Evolutionary conservation across 2,888 invertebrate genomes (phyloP).

Genomic region (Amphiduros pacificus): DNA sequence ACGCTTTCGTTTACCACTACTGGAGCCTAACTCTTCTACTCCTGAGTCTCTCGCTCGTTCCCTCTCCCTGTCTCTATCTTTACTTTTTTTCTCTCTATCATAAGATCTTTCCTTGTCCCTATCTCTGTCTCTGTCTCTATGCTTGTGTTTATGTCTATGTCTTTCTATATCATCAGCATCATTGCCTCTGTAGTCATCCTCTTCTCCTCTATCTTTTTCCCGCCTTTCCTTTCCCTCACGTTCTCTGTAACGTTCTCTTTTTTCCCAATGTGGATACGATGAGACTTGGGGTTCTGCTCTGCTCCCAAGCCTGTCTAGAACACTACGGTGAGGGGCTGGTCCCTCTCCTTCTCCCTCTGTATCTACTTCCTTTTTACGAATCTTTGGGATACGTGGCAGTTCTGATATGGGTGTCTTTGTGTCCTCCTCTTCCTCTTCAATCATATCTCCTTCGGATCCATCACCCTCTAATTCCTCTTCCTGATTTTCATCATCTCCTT

Average conservation of each 20-base stretch:
- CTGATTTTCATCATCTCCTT: not conserved
- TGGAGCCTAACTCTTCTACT: not conserved
- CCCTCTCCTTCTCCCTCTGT: slow-evolving; percentile 37
- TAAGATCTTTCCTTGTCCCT: slow-evolving; percentile 22
- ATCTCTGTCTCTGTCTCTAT: slow-evolving; percentile 16
- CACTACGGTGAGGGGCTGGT: not conserved
- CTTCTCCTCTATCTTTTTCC: slow-evolving; percentile 10
- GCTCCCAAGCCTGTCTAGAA: slow-evolving; percentile 18
- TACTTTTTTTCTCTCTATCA: slow-evolving; percentile 10
- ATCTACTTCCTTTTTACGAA: slow-evolving; percentile 48
- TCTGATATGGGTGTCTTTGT: slow-evolving; percentile 37
- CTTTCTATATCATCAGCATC: slow-evolving; percentile 6
- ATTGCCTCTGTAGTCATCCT: slow-evolving; percentile 13
- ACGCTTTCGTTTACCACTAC: not conserved
- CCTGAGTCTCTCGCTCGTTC: not conserved
- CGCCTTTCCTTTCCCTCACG: slow-evolving; percentile 21
- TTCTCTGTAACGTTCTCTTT: slow-evolving; percentile 14
- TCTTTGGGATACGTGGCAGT: slow-evolving; percentile 45
- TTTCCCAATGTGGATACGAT: slow-evolving; percentile 27
- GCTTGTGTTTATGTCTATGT: slow-evolving; percentile 10
- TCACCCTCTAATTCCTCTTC: not conserved
- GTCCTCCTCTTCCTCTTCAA: not conserved
- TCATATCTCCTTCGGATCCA: not conserved
- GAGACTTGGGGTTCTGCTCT: no score
- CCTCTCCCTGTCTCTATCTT: slow-evolving; percentile 2